Evolutionary conservation across 1,140 invertebrate genomes (phyloP), one percentile per base, ranked within the genome.

Genomic region (Lordiphosa stackelbergi): DNA sequence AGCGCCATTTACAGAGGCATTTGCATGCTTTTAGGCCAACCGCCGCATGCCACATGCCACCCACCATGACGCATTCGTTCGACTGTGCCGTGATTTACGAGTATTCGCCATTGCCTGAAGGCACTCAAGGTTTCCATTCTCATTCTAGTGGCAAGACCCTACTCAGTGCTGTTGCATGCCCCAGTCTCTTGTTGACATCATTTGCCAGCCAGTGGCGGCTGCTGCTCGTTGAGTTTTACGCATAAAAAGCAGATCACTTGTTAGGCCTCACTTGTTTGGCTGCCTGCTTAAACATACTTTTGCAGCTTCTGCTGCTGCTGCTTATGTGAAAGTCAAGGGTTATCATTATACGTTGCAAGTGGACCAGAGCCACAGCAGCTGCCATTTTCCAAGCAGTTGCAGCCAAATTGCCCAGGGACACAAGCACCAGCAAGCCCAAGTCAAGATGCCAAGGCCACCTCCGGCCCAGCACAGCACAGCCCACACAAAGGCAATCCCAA

Each of bases 171-270:
- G 51, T 36, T 61, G 47, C 63, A 47, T 75, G 68, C 43, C 43
- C 34, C 73, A 69, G 59, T 42, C 74, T 78, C 73, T 78, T 56
- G 73, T 78, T 78, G 73, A 78, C 73, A 78, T 78, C 59, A 73
- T 78, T 78, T 78, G 69, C 55, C 73, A 78, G 73, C 65, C 73
- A 73, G 69, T 58, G 52, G 69, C 59, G 52, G 11, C 43, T 48
- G 36, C 19, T 40, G 59, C 49, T 73, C 54, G 60, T 69, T 59
- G 60, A 69, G 65, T 58, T 69, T 42, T 57, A 69, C 73, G 73
- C 74, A 78, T 63, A 78, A 73, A 77, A 78, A 73, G 64, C 64
- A 51, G 69, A 56, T 73, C 69, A 57, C 73, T 78, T 69, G 73
- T 77, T 77, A 73, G 73, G 73, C 69, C 69, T 59, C 65, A 66